A percentile compares a stretch with the other conserved stretches of the same genome.
phyloP scores from a whole-genome alignment of 1,140 invertebrate genomes.

The Leptinotarsa texana region DNA sequence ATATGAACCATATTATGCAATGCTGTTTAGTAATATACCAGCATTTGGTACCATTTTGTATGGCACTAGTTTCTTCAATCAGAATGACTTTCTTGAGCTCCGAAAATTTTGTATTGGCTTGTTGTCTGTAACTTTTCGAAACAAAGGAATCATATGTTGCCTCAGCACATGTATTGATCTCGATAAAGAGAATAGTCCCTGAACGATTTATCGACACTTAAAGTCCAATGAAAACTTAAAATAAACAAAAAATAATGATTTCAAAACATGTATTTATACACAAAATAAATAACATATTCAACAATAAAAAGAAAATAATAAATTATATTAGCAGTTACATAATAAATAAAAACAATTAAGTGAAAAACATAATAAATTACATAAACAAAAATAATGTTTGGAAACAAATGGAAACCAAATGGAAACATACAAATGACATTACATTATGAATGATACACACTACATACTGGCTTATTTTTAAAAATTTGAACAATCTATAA shows the following conservation, averaged over 20 bases:
- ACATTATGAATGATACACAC: slow-evolving; percentile 10
- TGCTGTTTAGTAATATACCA: no score
- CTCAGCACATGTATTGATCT: no score
- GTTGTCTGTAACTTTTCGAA: no score
- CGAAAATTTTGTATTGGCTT: no score
- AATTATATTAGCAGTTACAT: slow-evolving; percentile 31
- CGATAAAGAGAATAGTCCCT: no score
- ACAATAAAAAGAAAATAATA: slow-evolving; percentile 39
- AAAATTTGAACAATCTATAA: not conserved
- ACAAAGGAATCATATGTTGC: no score
- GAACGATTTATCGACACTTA: no score
- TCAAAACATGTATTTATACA: slow-evolving; percentile 35
- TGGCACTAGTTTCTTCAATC: no score
- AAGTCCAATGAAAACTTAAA: not conserved
- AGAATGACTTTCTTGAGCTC: no score
- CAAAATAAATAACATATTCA: slow-evolving; percentile 52
- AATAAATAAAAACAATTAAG: slow-evolving; percentile 29
- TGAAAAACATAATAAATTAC: slow-evolving; percentile 13
- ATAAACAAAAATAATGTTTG: slow-evolving; percentile 19
- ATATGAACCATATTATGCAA: no score
- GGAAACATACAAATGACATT: slow-evolving; percentile 7
- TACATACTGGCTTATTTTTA: not conserved
- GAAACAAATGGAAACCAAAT: slow-evolving; percentile 16
- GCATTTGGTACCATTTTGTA: no score
- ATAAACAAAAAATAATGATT: slow-evolving; percentile 31